Base-by-base conservation (phyloP, 2,113 vertebrate genomes). In the Sterrhoptilus dennistouni region DNA sequence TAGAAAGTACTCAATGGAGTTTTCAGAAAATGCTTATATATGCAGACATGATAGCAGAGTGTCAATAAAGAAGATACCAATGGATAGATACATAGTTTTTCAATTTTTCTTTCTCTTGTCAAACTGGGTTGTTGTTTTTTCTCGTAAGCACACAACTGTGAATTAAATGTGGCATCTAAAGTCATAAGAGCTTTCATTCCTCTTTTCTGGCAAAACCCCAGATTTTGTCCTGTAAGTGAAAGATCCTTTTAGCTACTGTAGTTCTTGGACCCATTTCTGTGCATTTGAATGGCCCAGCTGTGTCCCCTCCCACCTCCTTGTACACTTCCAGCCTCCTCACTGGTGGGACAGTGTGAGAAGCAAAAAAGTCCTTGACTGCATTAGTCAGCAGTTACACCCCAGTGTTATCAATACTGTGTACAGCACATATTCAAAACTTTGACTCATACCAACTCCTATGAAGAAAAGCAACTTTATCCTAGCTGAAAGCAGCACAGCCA, bases 1-100 rank as follows among this genome's bases (percentile, higher is more conserved):
- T 5, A 40, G 19, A 29, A 42, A 0, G 0, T 42, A 65, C 10
- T 83, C 5, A n/a, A 9, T 14, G 31, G 49, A 76, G 21, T 69
- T 89, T 22, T 74, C 35, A 61, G 28, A 77, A 83, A 77, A 74
- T 45, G 15, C 20, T 45, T 75, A 29, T 27, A 38, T 45, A 45
- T 31, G 21, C 38, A 66, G 52, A 59, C 23, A 23, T 77, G 27
- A 50, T 6, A 74, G 3, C 8, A 53, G 15, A 60, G 4, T 13
- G 9, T 21, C 56, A 84, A 11, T 38, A 57, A 53, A 78, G 24
- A 92, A 59, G 11, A 56, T 19, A 53, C 1, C 23, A 66, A 66
- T 29, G 0, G 25, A 74, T 15, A 57, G 15, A 16, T 45, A 29
- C 0, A 52, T 13, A 14, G 28, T 38, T 75, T 78, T 53, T 63